phyloP scores from a whole-genome alignment of 2,113 vertebrate species.

The Rhadina sibilatrix region DNA sequence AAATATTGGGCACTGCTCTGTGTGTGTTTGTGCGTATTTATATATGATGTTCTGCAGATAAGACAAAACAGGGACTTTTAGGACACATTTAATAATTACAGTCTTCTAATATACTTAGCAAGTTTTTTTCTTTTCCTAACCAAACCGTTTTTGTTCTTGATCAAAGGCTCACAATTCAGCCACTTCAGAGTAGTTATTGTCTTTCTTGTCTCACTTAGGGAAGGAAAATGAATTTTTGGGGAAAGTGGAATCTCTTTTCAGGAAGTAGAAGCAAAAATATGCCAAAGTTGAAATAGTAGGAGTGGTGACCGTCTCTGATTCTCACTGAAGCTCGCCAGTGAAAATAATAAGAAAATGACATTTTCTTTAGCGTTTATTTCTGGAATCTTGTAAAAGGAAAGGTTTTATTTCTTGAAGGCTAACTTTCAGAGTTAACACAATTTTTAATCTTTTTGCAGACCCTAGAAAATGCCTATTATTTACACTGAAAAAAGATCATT shows the following conservation, averaged over 20 bases:
- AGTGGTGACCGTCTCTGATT: not conserved
- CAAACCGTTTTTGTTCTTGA: not conserved
- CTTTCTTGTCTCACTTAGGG: not conserved
- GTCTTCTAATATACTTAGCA: not conserved
- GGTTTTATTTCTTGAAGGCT: not conserved
- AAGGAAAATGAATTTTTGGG: not conserved
- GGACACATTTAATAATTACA: not conserved
- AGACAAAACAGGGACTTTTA: not conserved
- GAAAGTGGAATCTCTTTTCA: conserved; percentile 2
- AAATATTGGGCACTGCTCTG: not conserved
- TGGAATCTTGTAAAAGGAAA: not conserved
- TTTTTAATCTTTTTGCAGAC: not conserved
- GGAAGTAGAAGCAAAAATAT: not conserved
- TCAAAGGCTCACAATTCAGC: not conserved
- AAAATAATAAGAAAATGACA: not conserved
- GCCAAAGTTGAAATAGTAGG: not conserved
- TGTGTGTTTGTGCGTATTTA: not conserved
- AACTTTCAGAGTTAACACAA: not conserved
- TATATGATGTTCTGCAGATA: not conserved
- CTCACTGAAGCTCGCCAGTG: not conserved
- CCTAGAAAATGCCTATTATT: not conserved
- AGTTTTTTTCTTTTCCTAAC: not conserved
- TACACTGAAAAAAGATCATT: not conserved
- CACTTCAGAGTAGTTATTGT: not conserved
- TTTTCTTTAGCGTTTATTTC: not conserved